Evolutionary conservation across 35 echinoderm and acorn worm genomes (phyloP).

Genomic region (Amphiura filiformis): DNA sequence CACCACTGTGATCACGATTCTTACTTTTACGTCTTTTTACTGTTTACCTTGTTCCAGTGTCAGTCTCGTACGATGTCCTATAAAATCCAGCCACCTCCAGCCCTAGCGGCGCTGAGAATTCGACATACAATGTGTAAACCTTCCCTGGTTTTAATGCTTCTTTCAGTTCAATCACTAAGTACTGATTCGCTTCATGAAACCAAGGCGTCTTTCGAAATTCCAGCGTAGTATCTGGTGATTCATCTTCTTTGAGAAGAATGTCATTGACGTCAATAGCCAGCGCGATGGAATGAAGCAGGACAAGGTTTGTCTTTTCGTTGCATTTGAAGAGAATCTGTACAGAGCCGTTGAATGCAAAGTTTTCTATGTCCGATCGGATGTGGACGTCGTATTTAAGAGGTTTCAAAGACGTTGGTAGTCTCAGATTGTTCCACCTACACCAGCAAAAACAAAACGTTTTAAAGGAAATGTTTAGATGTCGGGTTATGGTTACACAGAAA

Average conservation of each 20-base stretch:
- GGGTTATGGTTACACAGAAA: no score
- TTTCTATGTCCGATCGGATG: conserved; percentile 31
- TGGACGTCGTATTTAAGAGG: conserved; percentile 50
- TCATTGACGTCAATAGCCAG: conserved; percentile 15
- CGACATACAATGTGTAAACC: conserved; percentile 44
- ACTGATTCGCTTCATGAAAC: conserved; percentile 53
- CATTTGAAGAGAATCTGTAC: conserved; percentile 38
- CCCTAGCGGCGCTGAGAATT: conserved; percentile 40
- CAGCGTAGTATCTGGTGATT: neutral
- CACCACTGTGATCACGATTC: no score
- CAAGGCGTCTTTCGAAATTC: conserved; percentile 35
- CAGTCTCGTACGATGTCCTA: conserved; percentile 62
- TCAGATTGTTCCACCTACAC: neutral
- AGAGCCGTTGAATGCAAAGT: conserved; percentile 25
- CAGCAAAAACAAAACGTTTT: no score
- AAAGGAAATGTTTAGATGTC: no score
- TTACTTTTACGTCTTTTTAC: no score
- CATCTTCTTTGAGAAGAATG: conserved; percentile 4
- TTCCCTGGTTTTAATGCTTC: conserved; percentile 20
- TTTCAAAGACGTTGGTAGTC: conserved; percentile 44
- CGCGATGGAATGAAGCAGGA: conserved; percentile 50
- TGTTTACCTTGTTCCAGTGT: conserved; percentile 49
- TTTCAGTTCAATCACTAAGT: conserved; percentile 61
- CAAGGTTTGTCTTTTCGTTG: conserved; percentile 17
- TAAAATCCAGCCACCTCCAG: conserved; percentile 34